These are phyloP conservation scores for human (Homo sapiens) DNA, from an alignment of 2,113 vertebrate species.

Conservation along the genomic window GRCh38 chr2:141878001-141878500, in stretches of 20 bases:
- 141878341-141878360: constrained; percentile 59
- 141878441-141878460: background rate
- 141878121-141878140: constrained; percentile 51
- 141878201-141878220: background rate
- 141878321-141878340: constrained; percentile 61
- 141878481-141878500: background rate
- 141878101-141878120: constrained; percentile 44
- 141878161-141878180: background rate
- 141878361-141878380: background rate
- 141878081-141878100: background rate
- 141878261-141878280: background rate
- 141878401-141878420: constrained; percentile 47
- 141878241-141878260: background rate
- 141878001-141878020: constrained; percentile 52
- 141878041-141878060: constrained; percentile 29
- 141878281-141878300: constrained; percentile 62
- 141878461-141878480: background rate
- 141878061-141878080: constrained; percentile 37
- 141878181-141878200: background rate
- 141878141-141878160: background rate
- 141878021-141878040: constrained; percentile 58
- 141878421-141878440: constrained; percentile 23
- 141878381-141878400: too few relatives aligned
- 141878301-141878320: constrained; percentile 59
- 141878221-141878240: background rate